phyloP scores from a whole-genome alignment of 2,113 vertebrate genomes.

The Paraplagusia blochii region DNA sequence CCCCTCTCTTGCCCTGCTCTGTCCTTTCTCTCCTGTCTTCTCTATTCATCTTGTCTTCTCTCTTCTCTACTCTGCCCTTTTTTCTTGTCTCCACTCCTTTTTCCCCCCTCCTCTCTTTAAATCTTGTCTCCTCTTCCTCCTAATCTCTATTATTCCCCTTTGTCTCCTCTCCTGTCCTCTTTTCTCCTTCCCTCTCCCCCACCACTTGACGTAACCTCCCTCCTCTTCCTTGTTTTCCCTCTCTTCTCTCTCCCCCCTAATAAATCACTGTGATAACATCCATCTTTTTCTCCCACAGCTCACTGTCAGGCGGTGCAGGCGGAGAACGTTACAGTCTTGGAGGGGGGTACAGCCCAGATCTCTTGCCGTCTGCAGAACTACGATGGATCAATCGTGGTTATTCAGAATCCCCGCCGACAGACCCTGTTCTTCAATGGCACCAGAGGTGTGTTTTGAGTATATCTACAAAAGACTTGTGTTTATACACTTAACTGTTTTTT shows the following conservation, averaged over 20 bases:
- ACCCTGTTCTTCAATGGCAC: slow-evolving; percentile 94
- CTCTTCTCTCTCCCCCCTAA: slow-evolving; percentile 10
- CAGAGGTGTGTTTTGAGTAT: slow-evolving; percentile 72
- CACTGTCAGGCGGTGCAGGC: slow-evolving; percentile 86
- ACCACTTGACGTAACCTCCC: slow-evolving; percentile 13
- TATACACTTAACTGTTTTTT: slow-evolving; percentile 46
- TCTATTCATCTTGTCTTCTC: no score
- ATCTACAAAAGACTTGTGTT: slow-evolving; percentile 19
- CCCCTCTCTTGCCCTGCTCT: no score
- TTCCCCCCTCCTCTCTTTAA: no score
- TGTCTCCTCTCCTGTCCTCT: no score
- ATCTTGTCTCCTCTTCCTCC: no score
- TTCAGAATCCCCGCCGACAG: slow-evolving; percentile 89
- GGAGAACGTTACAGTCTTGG: slow-evolving; percentile 88
- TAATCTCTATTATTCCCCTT: no score
- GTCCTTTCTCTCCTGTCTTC: no score
- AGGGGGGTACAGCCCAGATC: slow-evolving; percentile 88
- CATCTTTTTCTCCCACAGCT: slow-evolving; percentile 53
- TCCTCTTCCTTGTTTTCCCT: slow-evolving; percentile 11
- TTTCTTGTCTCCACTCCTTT: no score
- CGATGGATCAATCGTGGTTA: slow-evolving; percentile 90
- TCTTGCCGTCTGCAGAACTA: slow-evolving; percentile 89
- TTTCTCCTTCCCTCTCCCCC: slow-evolving; percentile 1
- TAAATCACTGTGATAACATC: slow-evolving; percentile 19
- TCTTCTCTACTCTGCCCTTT: no score